A percentile compares a stretch with the other conserved stretches of the same genome.
Conservation (phyloP, 2,113 vertebrate species). For the Lethenteron camtschaticum region DNA sequence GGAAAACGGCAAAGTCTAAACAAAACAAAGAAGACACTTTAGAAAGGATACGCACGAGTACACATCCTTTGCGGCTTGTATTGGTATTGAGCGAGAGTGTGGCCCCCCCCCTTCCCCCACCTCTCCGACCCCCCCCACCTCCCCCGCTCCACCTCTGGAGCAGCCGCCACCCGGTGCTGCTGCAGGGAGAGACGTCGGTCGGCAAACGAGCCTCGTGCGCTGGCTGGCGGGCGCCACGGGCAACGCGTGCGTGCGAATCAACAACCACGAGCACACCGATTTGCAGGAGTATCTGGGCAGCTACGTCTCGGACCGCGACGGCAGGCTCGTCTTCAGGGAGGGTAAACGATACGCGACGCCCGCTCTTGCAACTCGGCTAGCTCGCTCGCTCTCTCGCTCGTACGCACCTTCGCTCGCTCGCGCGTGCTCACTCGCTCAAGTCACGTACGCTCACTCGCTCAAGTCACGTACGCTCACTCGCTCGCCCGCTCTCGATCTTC, state of each 20-base stretch:
- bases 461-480: too few relatives aligned
- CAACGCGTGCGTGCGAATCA: constrained; percentile 84
- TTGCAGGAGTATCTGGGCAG: constrained; percentile 96
- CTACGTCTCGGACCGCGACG: constrained; percentile 56
- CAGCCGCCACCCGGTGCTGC: constrained; percentile 65
- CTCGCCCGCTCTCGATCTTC: too few relatives aligned
- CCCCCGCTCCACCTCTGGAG: neutral
- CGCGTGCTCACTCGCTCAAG: too few relatives aligned
- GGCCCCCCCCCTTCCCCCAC: neutral
- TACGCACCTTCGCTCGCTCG: too few relatives aligned
- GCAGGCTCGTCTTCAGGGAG: constrained; percentile 76
- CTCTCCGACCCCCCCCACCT: neutral
- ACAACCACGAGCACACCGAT: constrained; percentile 94
- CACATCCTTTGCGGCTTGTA: too few relatives aligned
- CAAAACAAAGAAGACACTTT: too few relatives aligned
- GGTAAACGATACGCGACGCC: constrained; percentile 18
- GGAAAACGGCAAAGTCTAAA: too few relatives aligned
- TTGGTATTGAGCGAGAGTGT: too few relatives aligned
- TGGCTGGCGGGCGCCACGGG: constrained; percentile 70
- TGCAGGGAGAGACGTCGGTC: constrained; percentile 87
- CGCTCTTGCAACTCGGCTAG: too few relatives aligned
- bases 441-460: too few relatives aligned
- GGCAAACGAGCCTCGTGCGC: constrained; percentile 76
- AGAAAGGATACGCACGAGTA: too few relatives aligned
- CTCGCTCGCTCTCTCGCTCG: too few relatives aligned